Evolutionary conservation across 2,797 vertebrate species (phyloP).

Genomic region (Clamator glandarius): DNA sequence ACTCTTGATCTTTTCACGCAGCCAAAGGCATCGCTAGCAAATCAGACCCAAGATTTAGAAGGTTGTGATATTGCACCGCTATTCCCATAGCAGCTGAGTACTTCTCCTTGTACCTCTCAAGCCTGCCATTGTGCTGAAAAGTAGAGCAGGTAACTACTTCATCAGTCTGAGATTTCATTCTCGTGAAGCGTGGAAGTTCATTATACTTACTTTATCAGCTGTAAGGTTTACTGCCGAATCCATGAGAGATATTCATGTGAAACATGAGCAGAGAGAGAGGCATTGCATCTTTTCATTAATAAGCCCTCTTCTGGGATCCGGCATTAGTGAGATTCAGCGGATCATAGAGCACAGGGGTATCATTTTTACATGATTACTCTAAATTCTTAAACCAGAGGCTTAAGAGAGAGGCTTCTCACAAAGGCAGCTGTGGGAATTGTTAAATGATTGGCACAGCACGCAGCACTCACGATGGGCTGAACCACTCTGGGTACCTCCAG

Average conservation of each 20-base stretch:
- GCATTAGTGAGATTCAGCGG: slow-evolving; percentile 84
- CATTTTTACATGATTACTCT: slow-evolving; percentile 92
- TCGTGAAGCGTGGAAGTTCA: slow-evolving; percentile 74
- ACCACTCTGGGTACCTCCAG: slow-evolving; percentile 71
- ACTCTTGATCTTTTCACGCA: slow-evolving; percentile 3
- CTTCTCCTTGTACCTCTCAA: not conserved
- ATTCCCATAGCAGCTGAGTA: not conserved
- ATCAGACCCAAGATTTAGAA: not conserved
- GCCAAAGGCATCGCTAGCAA: not conserved
- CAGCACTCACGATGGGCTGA: slow-evolving; percentile 78
- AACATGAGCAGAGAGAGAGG: slow-evolving; percentile 82
- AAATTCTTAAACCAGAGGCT: slow-evolving; percentile 89
- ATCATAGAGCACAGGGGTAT: slow-evolving; percentile 87
- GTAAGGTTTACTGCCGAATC: slow-evolving; percentile 82
- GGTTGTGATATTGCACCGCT: not conserved
- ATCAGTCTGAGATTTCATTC: slow-evolving; percentile 58
- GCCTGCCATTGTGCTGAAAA: slow-evolving; percentile 26
- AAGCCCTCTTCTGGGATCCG: slow-evolving; percentile 85
- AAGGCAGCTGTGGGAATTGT: slow-evolving; percentile 87
- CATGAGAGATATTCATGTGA: slow-evolving; percentile 83
- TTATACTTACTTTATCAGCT: slow-evolving; percentile 84
- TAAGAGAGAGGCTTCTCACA: slow-evolving; percentile 87
- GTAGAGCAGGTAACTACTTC: slow-evolving; percentile 56
- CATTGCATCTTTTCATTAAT: slow-evolving; percentile 84
- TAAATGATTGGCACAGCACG: slow-evolving; percentile 88